Evolutionary conservation across 2,888 invertebrate genomes (phyloP).

Genomic region (Drosophila mayaguana): DNA sequence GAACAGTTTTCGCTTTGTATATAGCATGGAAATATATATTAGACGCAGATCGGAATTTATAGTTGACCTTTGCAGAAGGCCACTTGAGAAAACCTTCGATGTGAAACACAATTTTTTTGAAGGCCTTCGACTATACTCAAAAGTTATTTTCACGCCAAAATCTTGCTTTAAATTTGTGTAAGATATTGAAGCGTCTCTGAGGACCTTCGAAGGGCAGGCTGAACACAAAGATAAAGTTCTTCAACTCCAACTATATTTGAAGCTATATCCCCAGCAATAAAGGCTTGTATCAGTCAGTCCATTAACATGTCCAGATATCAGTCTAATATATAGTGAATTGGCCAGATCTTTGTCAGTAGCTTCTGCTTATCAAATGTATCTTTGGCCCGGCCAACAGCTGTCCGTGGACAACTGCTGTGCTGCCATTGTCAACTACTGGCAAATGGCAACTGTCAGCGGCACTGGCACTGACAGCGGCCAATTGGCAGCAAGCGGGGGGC

Average conservation of each 20-base stretch:
- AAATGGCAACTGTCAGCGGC: constrained; percentile 10
- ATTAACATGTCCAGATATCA: constrained; percentile 4
- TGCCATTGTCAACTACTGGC: constrained; percentile 1
- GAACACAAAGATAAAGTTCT: no score
- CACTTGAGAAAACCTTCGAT: no score
- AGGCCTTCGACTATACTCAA: no score
- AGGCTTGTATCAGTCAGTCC: not conserved
- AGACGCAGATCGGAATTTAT: not conserved
- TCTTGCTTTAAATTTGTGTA: not conserved
- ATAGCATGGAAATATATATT: not conserved
- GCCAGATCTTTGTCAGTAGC: not conserved
- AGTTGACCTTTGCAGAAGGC: not conserved
- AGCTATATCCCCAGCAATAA: not conserved
- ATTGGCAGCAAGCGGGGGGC: constrained; percentile 1
- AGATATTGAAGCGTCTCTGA: not conserved
- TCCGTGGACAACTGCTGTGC: constrained; percentile 6
- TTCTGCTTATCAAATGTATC: constrained; percentile 2
- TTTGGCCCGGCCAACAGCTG: not conserved
- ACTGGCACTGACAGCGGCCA: not conserved
- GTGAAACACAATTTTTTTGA: no score
- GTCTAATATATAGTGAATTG: not conserved
- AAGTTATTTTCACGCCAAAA: not conserved
- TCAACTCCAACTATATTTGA: not conserved
- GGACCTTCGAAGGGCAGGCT: no score
- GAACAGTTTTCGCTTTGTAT: constrained; percentile 1